Conservation (phyloP, 2,888 invertebrate genomes). For the Brachynemurus nebulosus region DNA sequence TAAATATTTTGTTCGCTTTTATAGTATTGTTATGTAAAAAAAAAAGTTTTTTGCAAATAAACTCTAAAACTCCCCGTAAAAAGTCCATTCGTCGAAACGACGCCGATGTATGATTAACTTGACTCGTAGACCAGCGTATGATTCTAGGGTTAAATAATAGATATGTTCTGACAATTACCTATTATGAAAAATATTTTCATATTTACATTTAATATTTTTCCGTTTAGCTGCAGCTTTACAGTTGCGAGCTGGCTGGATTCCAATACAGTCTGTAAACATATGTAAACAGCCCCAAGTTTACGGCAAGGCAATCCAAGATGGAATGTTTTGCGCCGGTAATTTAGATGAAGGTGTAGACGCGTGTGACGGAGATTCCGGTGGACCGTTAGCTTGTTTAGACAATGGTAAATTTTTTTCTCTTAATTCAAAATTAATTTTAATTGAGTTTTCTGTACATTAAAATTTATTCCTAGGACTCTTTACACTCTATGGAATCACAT, state of each 20-base stretch:
- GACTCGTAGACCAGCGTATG: too few relatives aligned
- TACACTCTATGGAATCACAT: slow-evolving; percentile 55
- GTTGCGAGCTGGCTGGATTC: slow-evolving; percentile 53
- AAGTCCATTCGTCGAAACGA: too few relatives aligned
- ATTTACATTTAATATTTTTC: too few relatives aligned
- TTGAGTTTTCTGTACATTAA: slow-evolving; percentile 2
- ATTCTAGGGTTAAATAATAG: too few relatives aligned
- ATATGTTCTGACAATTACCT: too few relatives aligned
- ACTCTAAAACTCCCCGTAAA: too few relatives aligned
- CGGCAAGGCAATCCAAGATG: slow-evolving; percentile 46
- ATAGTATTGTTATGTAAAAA: too few relatives aligned
- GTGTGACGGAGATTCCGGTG: slow-evolving; percentile 75
- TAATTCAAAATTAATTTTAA: background rate
- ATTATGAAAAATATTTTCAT: too few relatives aligned
- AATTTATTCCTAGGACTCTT: slow-evolving; percentile 39
- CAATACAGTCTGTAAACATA: slow-evolving; percentile 45
- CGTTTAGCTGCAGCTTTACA: slow-evolving; percentile 46
- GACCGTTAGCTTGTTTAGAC: slow-evolving; percentile 60
- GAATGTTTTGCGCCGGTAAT: slow-evolving; percentile 72
- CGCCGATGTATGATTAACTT: too few relatives aligned
- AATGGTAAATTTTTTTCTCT: slow-evolving; percentile 34
- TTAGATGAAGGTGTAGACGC: slow-evolving; percentile 62
- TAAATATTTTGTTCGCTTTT: too few relatives aligned
- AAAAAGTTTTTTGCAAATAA: too few relatives aligned
- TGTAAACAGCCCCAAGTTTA: slow-evolving; percentile 55